Evolutionary conservation across 2,113 vertebrate genomes (phyloP), one percentile per base, ranked within the genome.

Genomic region (Carettochelys insculpta): DNA sequence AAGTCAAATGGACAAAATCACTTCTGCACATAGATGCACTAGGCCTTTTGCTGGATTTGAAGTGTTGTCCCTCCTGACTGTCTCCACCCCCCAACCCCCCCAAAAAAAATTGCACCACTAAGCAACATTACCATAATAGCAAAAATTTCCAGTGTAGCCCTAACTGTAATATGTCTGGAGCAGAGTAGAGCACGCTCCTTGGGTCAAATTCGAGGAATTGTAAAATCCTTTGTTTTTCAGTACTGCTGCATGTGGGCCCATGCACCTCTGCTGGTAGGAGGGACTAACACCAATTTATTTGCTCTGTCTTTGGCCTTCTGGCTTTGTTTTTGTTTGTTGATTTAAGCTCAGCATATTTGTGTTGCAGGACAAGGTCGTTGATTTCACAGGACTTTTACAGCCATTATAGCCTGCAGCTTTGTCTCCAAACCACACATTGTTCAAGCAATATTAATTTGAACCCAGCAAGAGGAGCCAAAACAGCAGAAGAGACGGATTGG

Each of bases 351-450:
- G 51, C 1, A 3, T 92, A 90, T 94, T 94, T 95, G 92, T 6
- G 0, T 86, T 95, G 80, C 93, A 29, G 61, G 45, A 94, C 95
- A 88, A 97, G 95, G 95, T 96, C 93, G 11, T 19, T 96, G 94
- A 90, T 97, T 96, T 96, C 95, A 92, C 95, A 95, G 92, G 94
- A 52, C 94, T 94, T n/a, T 13, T 61, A 78, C 87, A 84, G 95
- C 38, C 19, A 0, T 85, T 89, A 89, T 5, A 24, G 93, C 87
- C 75, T 92, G 84, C 87, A 92, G 92, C 92, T 93, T 87, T 52
- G 83, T 47, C 88, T 94, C 61, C 92, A 78, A 83, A 90, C 50
- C 0, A 89, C 81, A 94, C 86, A 3, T 71, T 88, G 79, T 83
- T 10, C 83, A 80, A 79, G 53, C 94, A 90, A 90, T 94, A 93